Evolutionary conservation across 2,888 invertebrate genomes (phyloP).

Genomic region (Hirudinaria manillensis): DNA sequence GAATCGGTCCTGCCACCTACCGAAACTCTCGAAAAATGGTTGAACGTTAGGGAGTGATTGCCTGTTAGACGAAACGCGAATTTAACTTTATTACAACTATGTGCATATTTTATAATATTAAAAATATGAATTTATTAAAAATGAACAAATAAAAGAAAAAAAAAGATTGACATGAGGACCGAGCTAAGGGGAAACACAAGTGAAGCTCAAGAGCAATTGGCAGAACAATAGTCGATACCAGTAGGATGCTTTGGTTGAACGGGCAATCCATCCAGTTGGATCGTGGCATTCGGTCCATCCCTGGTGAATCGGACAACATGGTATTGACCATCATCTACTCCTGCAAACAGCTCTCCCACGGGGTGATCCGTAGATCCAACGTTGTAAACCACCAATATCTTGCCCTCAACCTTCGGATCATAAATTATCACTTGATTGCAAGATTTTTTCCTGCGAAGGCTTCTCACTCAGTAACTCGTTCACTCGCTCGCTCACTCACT

Average conservation of each 20-base stretch:
- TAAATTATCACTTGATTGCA: neutral
- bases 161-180: no score
- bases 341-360: constrained; percentile 60
- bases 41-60: constrained; percentile 78
- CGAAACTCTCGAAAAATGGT: constrained; percentile 80
- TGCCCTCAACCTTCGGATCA: constrained; percentile 72
- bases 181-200: no score
- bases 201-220: no score
- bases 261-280: constrained; percentile 83
- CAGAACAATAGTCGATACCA: constrained; percentile 59
- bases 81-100: no score
- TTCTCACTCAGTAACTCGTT: no score
- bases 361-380: constrained; percentile 86
- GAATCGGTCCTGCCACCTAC: constrained; percentile 68
- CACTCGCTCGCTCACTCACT: no score
- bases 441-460: no score
- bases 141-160: no score
- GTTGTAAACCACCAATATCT: constrained; percentile 86
- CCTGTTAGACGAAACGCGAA: no score
- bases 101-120: no score
- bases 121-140: no score
- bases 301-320: constrained; percentile 85
- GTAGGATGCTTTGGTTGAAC: constrained; percentile 68
- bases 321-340: constrained; percentile 86
- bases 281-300: constrained; percentile 78